Conservation (phyloP, 2,888 invertebrate species). For the Carpatolechia fugitivella region DNA sequence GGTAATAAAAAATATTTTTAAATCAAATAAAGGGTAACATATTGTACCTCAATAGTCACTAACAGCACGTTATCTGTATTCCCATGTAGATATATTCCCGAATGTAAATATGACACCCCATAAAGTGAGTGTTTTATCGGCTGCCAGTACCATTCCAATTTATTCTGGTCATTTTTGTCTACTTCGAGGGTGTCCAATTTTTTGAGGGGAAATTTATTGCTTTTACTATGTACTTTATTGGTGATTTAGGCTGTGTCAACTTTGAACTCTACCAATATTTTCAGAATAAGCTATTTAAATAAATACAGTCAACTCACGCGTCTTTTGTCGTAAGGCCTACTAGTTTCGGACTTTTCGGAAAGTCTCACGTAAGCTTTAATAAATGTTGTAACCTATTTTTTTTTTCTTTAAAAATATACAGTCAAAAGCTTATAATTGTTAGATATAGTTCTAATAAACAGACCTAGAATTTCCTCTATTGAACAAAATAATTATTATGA, state of each 20-base stretch:
- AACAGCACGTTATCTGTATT: conserved; percentile 44
- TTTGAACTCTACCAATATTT: conserved; percentile 32
- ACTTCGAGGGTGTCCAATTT: conserved; percentile 72
- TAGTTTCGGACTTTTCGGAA: too few relatives aligned
- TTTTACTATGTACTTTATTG: conserved; percentile 58
- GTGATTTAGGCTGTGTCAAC: conserved; percentile 45
- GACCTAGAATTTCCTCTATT: too few relatives aligned
- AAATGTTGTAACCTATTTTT: too few relatives aligned
- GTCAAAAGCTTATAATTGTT: too few relatives aligned
- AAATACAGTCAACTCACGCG: too few relatives aligned
- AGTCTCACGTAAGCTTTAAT: too few relatives aligned
- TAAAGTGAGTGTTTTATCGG: conserved; percentile 77
- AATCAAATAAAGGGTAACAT: conserved; percentile 2
- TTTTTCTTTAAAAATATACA: too few relatives aligned
- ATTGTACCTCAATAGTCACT: conserved; percentile 40
- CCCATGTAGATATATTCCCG: conserved; percentile 66
- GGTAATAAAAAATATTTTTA: too few relatives aligned
- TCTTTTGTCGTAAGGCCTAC: background rate
- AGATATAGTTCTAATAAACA: too few relatives aligned
- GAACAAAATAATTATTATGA: too few relatives aligned
- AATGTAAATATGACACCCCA: conserved; percentile 80
- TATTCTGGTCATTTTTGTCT: conserved; percentile 78
- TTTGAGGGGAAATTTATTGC: conserved; percentile 69
- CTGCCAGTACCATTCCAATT: conserved; percentile 76
- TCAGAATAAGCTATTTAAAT: background rate